A percentile compares a stretch with the other conserved stretches of the same genome.
These are phyloP conservation scores for Drosophila varians DNA, from an alignment of 1,140 invertebrate species.

Conservation along the genomic window DNA sequence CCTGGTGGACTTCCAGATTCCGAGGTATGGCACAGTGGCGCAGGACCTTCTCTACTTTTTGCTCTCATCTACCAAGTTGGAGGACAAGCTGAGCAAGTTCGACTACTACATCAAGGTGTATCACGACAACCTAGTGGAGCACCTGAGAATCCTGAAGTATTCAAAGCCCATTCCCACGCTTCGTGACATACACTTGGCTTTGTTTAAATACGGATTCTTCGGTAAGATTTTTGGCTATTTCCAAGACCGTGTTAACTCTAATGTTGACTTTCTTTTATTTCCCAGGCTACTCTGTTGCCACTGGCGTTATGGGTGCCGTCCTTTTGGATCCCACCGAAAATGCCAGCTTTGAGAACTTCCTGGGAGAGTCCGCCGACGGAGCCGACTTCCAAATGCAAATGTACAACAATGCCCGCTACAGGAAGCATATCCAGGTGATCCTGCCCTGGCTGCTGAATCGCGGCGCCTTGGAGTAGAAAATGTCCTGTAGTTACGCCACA, in stretches of 20 bases:
- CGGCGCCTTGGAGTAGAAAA: constrained; percentile 46
- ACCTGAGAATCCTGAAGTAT: constrained; percentile 65
- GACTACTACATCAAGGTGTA: constrained; percentile 75
- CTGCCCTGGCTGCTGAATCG: constrained; percentile 72
- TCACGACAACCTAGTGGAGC: constrained; percentile 56
- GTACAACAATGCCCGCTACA: constrained; percentile 64
- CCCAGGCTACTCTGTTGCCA: constrained; percentile 52
- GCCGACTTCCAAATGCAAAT: constrained; percentile 58
- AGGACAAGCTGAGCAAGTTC: constrained; percentile 72
- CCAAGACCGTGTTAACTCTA: not conserved
- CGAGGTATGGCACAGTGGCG: constrained; percentile 58
- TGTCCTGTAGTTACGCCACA: not conserved
- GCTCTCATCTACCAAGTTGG: constrained; percentile 65
- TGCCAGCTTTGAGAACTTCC: constrained; percentile 60
- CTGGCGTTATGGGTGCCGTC: constrained; percentile 66
- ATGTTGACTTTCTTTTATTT: not conserved
- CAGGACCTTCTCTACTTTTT: constrained; percentile 71
- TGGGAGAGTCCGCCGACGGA: constrained; percentile 47
- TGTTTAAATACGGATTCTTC: constrained; percentile 57
- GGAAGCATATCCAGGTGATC: constrained; percentile 56
- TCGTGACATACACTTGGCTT: constrained; percentile 54
- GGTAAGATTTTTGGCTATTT: constrained; percentile 22
- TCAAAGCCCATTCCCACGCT: constrained; percentile 54
- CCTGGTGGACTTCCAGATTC: constrained; percentile 69
- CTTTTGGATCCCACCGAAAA: constrained; percentile 64